phyloP scores from a whole-genome alignment of 2,113 vertebrate species.

The Poeciliopsis prolifica region DNA sequence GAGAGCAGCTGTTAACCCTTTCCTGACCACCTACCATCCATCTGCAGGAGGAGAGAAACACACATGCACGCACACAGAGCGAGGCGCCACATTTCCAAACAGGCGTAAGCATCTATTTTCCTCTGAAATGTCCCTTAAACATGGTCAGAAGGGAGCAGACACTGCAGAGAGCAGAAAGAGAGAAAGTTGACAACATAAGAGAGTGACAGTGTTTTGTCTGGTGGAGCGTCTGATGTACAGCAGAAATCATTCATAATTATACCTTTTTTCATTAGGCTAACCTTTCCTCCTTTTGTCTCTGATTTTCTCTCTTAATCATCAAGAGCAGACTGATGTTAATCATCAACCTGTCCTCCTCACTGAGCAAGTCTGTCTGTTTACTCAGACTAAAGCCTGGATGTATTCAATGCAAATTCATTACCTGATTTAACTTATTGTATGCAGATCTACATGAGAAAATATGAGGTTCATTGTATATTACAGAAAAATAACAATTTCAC shows the following conservation, averaged over 20 bases:
- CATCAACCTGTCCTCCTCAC: neutral
- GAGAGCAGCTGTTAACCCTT: conserved; percentile 90
- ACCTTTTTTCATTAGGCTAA: conserved; percentile 46
- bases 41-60: conserved; percentile 26
- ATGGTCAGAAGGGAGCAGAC: conserved; percentile 46
- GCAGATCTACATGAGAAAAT: too few species aligned
- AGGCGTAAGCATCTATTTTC: conserved; percentile 23
- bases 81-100: neutral
- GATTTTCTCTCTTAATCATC: conserved; percentile 23
- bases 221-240: conserved; percentile 59
- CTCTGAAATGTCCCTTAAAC: conserved; percentile 47
- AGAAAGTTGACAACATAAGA: conserved; percentile 48
- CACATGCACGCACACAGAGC: neutral
- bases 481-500: too few species aligned
- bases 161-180: conserved; percentile 54
- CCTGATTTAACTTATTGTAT: too few species aligned
- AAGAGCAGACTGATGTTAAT: neutral
- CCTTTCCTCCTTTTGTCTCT: conserved; percentile 2
- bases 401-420: too few species aligned
- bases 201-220: conserved; percentile 56
- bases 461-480: too few species aligned
- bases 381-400: too few species aligned
- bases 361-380: too few species aligned
- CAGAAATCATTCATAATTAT: conserved; percentile 49
- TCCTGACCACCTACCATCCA: conserved; percentile 67